Percentiles rank a stretch among this genome's conserved stretches.
phyloP scores from a whole-genome alignment of 2,113 vertebrate species.

The Helogale parvula region DNA sequence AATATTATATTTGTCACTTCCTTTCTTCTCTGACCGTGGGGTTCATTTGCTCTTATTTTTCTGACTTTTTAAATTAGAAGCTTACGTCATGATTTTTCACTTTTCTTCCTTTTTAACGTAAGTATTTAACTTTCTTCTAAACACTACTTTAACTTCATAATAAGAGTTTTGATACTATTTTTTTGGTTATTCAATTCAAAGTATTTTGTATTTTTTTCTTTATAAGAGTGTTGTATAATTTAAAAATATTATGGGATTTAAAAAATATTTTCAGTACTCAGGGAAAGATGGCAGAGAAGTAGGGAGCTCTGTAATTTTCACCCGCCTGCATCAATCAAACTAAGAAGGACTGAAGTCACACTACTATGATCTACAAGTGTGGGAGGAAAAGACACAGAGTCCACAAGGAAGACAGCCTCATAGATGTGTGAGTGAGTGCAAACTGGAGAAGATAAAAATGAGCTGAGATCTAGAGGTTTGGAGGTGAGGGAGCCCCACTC shows the following conservation, averaged over 20 bases:
- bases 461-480: too few species aligned
- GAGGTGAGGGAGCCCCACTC: too few species aligned
- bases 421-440: too few species aligned
- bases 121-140: background rate
- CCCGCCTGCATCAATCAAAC: too few species aligned
- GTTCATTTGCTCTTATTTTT: background rate
- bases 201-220: background rate
- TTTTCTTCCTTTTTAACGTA: background rate
- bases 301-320: too few species aligned
- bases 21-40: background rate
- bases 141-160: background rate
- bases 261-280: background rate
- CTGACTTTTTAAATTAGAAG: background rate
- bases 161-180: background rate
- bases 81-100: background rate
- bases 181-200: background rate
- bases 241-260: background rate
- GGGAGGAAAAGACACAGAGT: too few species aligned
- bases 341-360: too few species aligned
- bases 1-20: background rate
- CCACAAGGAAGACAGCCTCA: too few species aligned
- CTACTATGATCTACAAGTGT: too few species aligned
- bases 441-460: too few species aligned
- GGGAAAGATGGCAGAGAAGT: too few species aligned
- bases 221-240: background rate